phyloP scores from a whole-genome alignment of 2,113 vertebrate species.

The Catagonus wagneri region DNA sequence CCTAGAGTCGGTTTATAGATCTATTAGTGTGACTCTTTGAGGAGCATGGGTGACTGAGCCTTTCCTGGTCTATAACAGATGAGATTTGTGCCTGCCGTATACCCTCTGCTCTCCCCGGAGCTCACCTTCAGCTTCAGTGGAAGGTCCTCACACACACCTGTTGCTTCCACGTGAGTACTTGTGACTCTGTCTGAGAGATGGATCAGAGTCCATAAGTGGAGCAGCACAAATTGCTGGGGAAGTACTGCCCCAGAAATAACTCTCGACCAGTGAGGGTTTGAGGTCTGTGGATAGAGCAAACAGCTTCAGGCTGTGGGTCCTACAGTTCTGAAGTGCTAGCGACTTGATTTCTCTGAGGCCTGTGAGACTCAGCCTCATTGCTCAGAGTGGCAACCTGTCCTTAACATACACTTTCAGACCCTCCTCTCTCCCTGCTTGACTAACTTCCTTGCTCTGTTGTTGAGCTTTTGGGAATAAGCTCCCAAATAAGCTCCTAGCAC shows the following conservation, averaged over 20 bases:
- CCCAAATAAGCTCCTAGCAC: background rate
- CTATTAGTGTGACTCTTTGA: background rate
- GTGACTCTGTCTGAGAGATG: background rate
- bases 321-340: background rate
- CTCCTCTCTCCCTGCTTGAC: background rate
- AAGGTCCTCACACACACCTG: background rate
- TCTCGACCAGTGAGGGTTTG: background rate
- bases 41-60: background rate
- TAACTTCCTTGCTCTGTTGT: background rate
- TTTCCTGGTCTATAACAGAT: background rate
- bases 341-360: background rate
- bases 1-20: background rate
- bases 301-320: background rate
- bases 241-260: background rate
- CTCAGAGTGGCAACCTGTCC: background rate
- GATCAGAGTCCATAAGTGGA: background rate
- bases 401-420: background rate
- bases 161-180: background rate
- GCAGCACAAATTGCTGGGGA: background rate
- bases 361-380: background rate
- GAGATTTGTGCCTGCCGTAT: fast-evolving
- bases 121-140: background rate
- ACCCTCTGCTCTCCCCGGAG: no score
- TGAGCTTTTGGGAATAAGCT: background rate
- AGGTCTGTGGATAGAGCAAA: background rate